Conservation (phyloP, 2,113 vertebrate species). For the Maccullochella peelii region DNA sequence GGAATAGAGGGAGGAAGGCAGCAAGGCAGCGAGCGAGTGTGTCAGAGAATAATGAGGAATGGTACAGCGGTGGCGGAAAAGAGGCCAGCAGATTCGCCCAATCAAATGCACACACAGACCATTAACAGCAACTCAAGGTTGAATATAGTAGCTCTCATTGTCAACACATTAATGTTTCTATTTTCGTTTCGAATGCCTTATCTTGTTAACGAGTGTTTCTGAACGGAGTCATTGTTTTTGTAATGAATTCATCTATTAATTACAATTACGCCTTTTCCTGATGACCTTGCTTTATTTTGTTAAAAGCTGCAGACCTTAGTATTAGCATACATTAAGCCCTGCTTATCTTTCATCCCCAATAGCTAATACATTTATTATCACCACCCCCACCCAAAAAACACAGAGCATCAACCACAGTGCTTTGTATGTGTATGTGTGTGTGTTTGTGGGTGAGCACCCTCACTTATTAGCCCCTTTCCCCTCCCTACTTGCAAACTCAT, state of each 20-base stretch:
- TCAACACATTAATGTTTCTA: slow-evolving; percentile 64
- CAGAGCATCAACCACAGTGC: slow-evolving; percentile 15
- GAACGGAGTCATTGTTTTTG: slow-evolving; percentile 76
- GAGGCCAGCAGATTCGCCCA: slow-evolving; percentile 52
- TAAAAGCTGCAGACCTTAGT: slow-evolving; percentile 72
- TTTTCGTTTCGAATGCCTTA: slow-evolving; percentile 71
- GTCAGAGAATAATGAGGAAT: slow-evolving; percentile 81
- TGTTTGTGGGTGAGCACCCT: slow-evolving; percentile 67
- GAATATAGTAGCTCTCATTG: slow-evolving; percentile 34
- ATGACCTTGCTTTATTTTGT: slow-evolving; percentile 81
- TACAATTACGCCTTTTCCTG: slow-evolving; percentile 62
- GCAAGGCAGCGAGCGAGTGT: slow-evolving; percentile 58
- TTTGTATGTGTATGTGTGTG: slow-evolving; percentile 35
- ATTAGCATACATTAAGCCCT: slow-evolving; percentile 80
- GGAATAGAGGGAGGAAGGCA: slow-evolving; percentile 34
- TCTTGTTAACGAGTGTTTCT: slow-evolving; percentile 74
- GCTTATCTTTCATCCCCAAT: slow-evolving; percentile 78
- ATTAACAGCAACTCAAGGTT: slow-evolving; percentile 44
- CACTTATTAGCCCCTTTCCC: slow-evolving; percentile 69
- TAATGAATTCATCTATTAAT: slow-evolving; percentile 79
- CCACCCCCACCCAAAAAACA: neutral
- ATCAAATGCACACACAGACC: slow-evolving; percentile 41
- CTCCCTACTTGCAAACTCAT: slow-evolving; percentile 77
- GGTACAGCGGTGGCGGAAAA: slow-evolving; percentile 66
- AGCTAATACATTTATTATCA: slow-evolving; percentile 77